Evolutionary conservation across 2,888 invertebrate genomes (phyloP), one percentile per base, ranked within the genome.

Genomic region (Poecilobothrus nobilitatus): DNA sequence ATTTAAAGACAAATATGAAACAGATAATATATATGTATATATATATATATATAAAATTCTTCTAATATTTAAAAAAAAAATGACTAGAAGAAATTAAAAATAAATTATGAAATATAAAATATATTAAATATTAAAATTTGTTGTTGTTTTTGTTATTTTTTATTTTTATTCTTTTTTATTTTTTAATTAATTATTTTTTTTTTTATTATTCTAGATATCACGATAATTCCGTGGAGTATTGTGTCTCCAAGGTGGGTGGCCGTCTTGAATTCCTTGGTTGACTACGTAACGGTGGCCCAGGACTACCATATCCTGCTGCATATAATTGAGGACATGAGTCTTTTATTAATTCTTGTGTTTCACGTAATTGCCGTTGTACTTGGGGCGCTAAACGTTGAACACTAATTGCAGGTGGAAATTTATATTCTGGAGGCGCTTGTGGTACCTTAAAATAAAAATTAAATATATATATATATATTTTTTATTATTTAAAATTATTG

Each of bases 141-240:
- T 53, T 53, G 53, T 18, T 53, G 18, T 53, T 53, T n/a, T 53
- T 15, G 12, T 66, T 65, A 62, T 68, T 65, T 27, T 61, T 67
- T n/a, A 66, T 66, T 68, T 64, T 70, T 68, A 27, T 34, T 61
- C 65, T 12, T 53, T 67, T 66, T 68, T 68, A 68, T 70, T 44
- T 61, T 66, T 68, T 70, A 44, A 66, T 71, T 72, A 41, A 53
- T 53, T 53, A 53, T 18, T 53, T 71, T 70, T 73, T 73, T 70
- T 74, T 73, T 77, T 79, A 80, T 75, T 81, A 79, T 76, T 82
- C 79, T 80, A 82, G 79, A 81, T 82, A 82, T 82, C 82, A 82
- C 82, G 82, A 82, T 77, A 81, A 79, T 79, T 82, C 82, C 80
- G 81, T 81, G 73, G 82, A 82, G 80, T 81, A 82, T 78, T 82